A percentile compares a stretch with the other conserved stretches of the same genome.
These are phyloP conservation scores for Musca vetustissima DNA, from an alignment of 1,140 invertebrate species.

Conservation along the genomic window DNA sequence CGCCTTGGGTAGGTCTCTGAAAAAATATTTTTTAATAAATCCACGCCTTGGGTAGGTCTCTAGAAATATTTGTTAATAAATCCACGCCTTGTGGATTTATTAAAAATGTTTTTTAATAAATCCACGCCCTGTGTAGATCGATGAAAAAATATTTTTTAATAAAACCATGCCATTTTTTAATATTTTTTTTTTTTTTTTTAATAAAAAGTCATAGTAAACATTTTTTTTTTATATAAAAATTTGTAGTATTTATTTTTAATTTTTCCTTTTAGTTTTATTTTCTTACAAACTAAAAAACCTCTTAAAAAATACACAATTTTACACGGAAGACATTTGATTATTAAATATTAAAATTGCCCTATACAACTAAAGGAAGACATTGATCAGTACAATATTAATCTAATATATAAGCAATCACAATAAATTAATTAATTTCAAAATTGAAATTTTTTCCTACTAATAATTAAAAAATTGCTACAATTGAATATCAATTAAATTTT, in stretches of 20 bases:
- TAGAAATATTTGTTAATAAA: no score
- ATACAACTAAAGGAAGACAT: conserved; percentile 46
- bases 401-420: conserved; percentile 39
- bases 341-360: conserved; percentile 21
- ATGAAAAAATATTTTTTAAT: no score
- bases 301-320: conserved; percentile 35
- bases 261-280: conserved; percentile 14
- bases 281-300: conserved; percentile 26
- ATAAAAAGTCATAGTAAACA: no score
- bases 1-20: no score
- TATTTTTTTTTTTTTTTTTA: no score
- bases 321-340: conserved; percentile 53
- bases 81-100: no score
- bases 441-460: conserved; percentile 35
- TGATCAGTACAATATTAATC: conserved; percentile 35
- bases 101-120: no score
- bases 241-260: no score
- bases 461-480: conserved; percentile 15
- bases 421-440: conserved; percentile 31
- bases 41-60: no score
- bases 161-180: no score
- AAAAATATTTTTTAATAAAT: no score
- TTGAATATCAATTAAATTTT: conserved; percentile 32
- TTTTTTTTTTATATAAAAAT: conserved; percentile 8
- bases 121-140: no score